Evolutionary conservation across 1,140 invertebrate species (phyloP), one percentile per base, ranked within the genome.

Genomic region (Brachystomella parvula): DNA sequence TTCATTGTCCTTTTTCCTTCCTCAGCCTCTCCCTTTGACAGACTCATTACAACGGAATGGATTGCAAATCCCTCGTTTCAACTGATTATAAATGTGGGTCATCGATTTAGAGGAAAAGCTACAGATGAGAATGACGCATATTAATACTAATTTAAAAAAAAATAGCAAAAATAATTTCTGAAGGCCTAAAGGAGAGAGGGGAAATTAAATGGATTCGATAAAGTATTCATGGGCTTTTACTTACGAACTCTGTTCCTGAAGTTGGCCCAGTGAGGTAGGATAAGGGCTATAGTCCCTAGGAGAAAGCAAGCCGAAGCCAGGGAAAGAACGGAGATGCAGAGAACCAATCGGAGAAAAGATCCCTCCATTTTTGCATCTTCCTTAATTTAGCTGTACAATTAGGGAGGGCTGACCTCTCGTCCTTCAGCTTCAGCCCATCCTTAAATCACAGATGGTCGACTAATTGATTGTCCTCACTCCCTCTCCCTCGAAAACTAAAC

Each of bases 231-330:
- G 17, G 3, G 17, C 3, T 59, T 64, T 19, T 35, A 73, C 72
- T 68, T 73, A 73, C 72, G 19, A 24, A 65, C 33, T 33, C 72
- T 64, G 49, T 58, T 73, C 9, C 69, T 47, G 47, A 69, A 73
- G 26, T 56, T 65, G 35, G 67, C 72, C 72, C 72, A 73, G n/a
- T 73, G 65, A 15, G 72, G 72, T 28, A 73, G 63, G 19, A 65
- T 29, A 3, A 73, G 62, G n/a, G 72, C 69, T 0, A 73, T 39
- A 6, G 63, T 67, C 2, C 67, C 72, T 1, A 73, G 29, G 32
- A 73, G 53, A 31, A 73, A 71, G 57, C 72, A 73, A 32, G 61
- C 72, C 17, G 68, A 28, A 19, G 63, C 69, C 24, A 73, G 59
- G 26, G 70, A 63, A 29, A 73, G 59, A 31, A 71, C 63, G 31